These are phyloP conservation scores for Brachycybe producta DNA, from an alignment of 2,888 invertebrate species.

Conservation along the genomic window DNA sequence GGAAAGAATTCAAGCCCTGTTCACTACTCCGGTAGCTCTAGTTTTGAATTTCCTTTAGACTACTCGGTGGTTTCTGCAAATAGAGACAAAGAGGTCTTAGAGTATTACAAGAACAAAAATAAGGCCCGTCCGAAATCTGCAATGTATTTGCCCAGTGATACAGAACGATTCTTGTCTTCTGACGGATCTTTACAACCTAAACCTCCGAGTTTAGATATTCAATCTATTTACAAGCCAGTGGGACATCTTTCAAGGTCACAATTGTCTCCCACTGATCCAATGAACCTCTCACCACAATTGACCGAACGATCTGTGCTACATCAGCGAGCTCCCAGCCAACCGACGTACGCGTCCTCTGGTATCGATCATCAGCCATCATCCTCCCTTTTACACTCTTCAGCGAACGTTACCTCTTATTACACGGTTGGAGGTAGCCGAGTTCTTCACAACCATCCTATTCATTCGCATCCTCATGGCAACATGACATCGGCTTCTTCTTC, in stretches of 20 bases:
- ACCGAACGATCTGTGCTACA: slow-evolving; percentile 15
- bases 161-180: slow-evolving; percentile 10
- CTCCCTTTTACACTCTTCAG: slow-evolving; percentile 9
- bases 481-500: slow-evolving; percentile 19
- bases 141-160: slow-evolving; percentile 33
- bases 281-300: slow-evolving; percentile 19
- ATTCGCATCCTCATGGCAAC: slow-evolving; percentile 17
- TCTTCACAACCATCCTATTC: slow-evolving; percentile 9
- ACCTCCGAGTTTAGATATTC: slow-evolving; percentile 19
- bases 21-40: slow-evolving; percentile 22
- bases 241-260: slow-evolving; percentile 4
- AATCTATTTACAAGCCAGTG: slow-evolving; percentile 13
- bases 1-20: slow-evolving; percentile 30
- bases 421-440: slow-evolving; percentile 16
- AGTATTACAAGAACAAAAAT: slow-evolving; percentile 42
- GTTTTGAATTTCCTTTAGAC: slow-evolving; percentile 39
- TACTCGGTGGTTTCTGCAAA: slow-evolving; percentile 42
- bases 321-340: slow-evolving; percentile 11
- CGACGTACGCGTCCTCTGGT: slow-evolving; percentile 7
- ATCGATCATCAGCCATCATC: neutral
- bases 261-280: slow-evolving; percentile 14
- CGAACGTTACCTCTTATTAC: slow-evolving; percentile 12
- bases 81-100: slow-evolving; percentile 36
- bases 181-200: slow-evolving; percentile 15
- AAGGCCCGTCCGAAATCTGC: slow-evolving; percentile 27